phyloP scores from a whole-genome alignment of 2,797 vertebrate genomes.

The Lagocephalus sceleratus region DNA sequence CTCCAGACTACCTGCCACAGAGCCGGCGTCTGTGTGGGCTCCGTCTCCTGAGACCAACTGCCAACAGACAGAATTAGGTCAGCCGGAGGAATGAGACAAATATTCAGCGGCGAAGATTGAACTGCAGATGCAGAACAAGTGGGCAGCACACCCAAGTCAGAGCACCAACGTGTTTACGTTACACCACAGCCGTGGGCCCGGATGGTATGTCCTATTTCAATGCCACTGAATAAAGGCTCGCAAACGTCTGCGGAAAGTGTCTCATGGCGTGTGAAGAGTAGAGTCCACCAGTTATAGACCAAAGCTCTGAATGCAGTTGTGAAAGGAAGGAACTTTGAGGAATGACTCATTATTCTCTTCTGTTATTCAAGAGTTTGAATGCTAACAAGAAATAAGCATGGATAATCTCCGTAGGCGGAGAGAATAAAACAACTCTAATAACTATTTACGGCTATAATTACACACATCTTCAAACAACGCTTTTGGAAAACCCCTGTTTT shows the following conservation, averaged over 20 bases:
- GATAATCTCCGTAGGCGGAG: background rate
- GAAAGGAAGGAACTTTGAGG: slow-evolving; percentile 4
- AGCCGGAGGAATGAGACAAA: slow-evolving; percentile 25
- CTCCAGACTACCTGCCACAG: slow-evolving; percentile 75
- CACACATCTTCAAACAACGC: background rate
- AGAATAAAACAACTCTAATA: background rate
- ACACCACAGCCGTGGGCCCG: background rate
- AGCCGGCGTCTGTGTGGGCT: slow-evolving; percentile 71
- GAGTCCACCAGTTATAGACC: background rate
- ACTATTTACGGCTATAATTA: background rate
- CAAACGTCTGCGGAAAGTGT: slow-evolving; percentile 3
- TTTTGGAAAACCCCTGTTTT: background rate
- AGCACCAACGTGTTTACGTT: slow-evolving; percentile 26
- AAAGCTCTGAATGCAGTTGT: slow-evolving; percentile 12
- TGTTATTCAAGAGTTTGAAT: slow-evolving; percentile 2
- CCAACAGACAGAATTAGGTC: slow-evolving; percentile 27
- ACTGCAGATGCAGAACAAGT: slow-evolving; percentile 14
- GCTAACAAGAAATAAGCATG: background rate
- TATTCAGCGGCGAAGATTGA: slow-evolving; percentile 7
- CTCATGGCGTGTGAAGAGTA: slow-evolving; percentile 3
- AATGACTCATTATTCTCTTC: too few species aligned
- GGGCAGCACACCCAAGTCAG: slow-evolving; percentile 14
- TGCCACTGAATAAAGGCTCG: background rate
- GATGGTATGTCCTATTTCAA: slow-evolving; percentile 8
- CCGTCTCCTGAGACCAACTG: slow-evolving; percentile 89